These are phyloP conservation scores for Heliconius charithonia DNA, from an alignment of 2,888 invertebrate genomes.

Conservation along the genomic window DNA sequence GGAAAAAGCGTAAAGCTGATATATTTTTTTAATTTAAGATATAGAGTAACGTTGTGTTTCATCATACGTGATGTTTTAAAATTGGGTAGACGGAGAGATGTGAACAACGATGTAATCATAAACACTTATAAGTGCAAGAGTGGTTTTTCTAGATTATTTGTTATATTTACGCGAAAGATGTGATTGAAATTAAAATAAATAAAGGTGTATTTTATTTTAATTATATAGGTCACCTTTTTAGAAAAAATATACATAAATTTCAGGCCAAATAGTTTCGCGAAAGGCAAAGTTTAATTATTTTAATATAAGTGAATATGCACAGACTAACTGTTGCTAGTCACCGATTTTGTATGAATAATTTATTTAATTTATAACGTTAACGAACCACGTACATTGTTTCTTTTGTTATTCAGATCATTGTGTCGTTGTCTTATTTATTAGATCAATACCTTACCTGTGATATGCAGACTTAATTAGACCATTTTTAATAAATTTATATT, in stretches of 20 bases:
- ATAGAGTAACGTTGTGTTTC: too few species aligned
- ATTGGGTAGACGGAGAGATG: too few species aligned
- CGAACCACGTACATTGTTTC: background rate
- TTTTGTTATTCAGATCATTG: background rate
- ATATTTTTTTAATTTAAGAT: too few species aligned
- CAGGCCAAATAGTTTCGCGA: background rate
- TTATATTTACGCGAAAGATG: background rate
- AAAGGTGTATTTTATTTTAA: background rate
- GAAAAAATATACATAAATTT: background rate
- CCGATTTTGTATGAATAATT: background rate
- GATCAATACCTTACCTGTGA: background rate
- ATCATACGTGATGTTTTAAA: too few species aligned
- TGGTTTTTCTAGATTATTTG: background rate
- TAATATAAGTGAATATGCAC: background rate
- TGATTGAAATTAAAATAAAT: background rate
- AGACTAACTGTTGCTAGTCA: background rate
- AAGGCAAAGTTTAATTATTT: background rate
- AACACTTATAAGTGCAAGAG: background rate
- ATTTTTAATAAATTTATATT: too few species aligned
- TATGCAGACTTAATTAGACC: too few species aligned
- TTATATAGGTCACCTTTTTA: background rate
- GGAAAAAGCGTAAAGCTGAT: too few species aligned
- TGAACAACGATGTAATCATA: background rate
- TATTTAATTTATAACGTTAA: constrained; percentile 3
- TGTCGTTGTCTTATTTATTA: background rate